These are phyloP conservation scores for Rhaphigaster nebulosa DNA, from an alignment of 2,888 invertebrate species.

Conservation along the genomic window DNA sequence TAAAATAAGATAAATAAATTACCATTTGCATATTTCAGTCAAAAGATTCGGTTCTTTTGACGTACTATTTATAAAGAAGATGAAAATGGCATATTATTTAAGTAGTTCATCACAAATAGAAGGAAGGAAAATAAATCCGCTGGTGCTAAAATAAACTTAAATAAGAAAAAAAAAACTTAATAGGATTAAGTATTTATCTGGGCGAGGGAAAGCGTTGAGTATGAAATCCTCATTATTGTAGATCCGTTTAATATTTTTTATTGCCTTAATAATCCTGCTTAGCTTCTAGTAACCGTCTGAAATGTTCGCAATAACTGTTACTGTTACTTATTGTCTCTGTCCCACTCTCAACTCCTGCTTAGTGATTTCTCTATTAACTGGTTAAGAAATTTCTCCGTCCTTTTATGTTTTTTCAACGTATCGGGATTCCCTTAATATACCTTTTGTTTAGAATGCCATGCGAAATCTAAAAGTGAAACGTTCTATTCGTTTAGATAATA, in stretches of 20 bases:
- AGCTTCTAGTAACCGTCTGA: neutral
- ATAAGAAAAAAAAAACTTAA: neutral
- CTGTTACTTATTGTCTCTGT: neutral
- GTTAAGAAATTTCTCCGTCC: neutral
- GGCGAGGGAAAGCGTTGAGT: neutral
- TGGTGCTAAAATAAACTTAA: neutral
- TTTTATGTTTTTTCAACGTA: neutral
- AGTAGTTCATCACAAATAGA: neutral
- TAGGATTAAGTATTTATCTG: conserved; percentile 17
- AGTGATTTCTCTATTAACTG: neutral
- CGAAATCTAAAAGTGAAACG: no score
- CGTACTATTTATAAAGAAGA: no score
- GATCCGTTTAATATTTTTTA: conserved; percentile 43
- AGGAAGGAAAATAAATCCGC: neutral
- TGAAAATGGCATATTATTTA: neutral
- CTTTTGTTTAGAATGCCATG: no score
- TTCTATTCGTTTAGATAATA: no score
- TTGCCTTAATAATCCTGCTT: conserved; percentile 26
- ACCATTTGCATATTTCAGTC: no score
- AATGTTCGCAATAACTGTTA: neutral
- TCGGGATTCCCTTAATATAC: neutral
- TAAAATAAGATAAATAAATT: no score
- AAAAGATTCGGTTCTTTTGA: no score
- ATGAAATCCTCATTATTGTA: conserved; percentile 24
- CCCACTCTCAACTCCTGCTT: neutral